A percentile compares a stretch with the other conserved stretches of the same genome.
phyloP scores from a whole-genome alignment of 2,113 vertebrate species.

The Prinia subflava region DNA sequence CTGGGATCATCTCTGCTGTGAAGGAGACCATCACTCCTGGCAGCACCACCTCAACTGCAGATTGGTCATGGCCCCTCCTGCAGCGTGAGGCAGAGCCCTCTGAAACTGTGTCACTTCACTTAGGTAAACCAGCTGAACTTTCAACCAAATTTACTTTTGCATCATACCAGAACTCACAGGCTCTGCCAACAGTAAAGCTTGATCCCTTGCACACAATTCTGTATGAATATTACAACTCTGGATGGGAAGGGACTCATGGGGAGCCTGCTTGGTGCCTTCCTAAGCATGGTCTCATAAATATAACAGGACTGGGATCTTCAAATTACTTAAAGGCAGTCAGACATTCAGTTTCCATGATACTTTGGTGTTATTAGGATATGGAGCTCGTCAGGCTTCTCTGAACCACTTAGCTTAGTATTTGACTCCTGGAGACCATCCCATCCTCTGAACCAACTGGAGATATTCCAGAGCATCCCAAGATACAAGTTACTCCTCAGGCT shows the following conservation, averaged over 20 bases:
- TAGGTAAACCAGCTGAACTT: not conserved
- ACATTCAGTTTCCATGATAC: not conserved
- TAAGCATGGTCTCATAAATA: not conserved
- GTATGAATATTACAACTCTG: not conserved
- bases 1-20: not conserved
- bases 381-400: not conserved
- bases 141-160: not conserved
- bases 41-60: not conserved
- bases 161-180: not conserved
- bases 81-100: not conserved
- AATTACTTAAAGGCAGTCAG: not conserved
- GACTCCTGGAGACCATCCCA: not conserved
- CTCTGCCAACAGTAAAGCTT: not conserved
- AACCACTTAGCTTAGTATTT: not conserved
- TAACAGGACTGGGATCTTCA: not conserved
- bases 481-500: not conserved
- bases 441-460: not conserved
- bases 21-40: not conserved
- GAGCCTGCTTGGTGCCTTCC: not conserved
- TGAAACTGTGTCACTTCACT: rapidly evolving
- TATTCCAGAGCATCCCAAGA: not conserved
- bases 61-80: not conserved
- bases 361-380: not conserved
- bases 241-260: not conserved
- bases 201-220: not conserved